Base-by-base conservation (phyloP, 2,888 invertebrate species). In the Sepiola atlantica region DNA sequence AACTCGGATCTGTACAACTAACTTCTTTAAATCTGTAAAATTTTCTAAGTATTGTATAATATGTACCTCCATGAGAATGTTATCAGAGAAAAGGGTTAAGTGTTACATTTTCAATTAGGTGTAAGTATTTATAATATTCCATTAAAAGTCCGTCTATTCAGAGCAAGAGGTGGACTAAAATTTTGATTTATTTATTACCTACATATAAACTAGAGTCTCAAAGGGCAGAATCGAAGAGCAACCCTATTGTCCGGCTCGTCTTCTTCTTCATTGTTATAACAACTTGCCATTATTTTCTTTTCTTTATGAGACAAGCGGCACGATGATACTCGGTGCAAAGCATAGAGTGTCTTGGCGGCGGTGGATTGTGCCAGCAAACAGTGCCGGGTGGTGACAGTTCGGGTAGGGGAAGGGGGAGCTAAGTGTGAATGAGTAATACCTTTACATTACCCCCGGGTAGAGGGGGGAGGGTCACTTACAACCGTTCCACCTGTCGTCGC, bases 381-480 rank as follows among this genome's bases (percentile, higher is more conserved):
- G 77, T 3, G 16, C 77, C 16, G 2, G 77, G n/a, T 0, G 20
- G 21, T 57, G 20, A 45, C 45, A 45, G 57, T 20, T 57, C 21
- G 77, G 16, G 32, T 14, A 4, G n/a, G 14, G 77, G n/a, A n/a
- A 16, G 4, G 77, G n/a, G 77, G 77, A n/a, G 77, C n/a, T 77
- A 32, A 32, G 77, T 77, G n/a, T 77, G n/a, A 77, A n/a, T 77
- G 77, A 77, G 77, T 77, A 77, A 77, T 77, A 77, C 77, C 77
- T 77, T 77, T 77, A 77, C 77, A 77, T 77, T 32, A n/a, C n/a
- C n/a, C 14, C 45, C 8, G 45, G 8, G 45, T 45, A 45, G 45
- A 45, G 8, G 45, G 45, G 45, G 45, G n/a, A n/a, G 77, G 77
- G 77, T 77, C n/a, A n/a, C 77, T 77, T 77, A 77, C 77, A n/a